These are phyloP conservation scores for Drosophila pegasa DNA, from an alignment of 2,888 invertebrate species.

Conservation along the genomic window DNA sequence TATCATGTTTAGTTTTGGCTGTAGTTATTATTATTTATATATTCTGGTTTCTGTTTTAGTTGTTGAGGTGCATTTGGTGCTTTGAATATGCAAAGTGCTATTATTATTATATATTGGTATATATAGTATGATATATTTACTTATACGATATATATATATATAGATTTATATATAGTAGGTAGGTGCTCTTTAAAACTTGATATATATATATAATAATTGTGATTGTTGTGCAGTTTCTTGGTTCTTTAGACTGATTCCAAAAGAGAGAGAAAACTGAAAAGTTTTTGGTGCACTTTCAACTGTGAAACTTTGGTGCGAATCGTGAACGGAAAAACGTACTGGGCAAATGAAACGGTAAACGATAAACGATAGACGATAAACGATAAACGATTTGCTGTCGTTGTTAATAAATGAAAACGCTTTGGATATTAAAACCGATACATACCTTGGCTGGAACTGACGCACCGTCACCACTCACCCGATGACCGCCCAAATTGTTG, in stretches of 20 bases:
- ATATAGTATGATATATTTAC: conserved; percentile 41
- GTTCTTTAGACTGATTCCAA: conserved; percentile 26
- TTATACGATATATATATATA: conserved; percentile 29
- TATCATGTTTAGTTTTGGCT: conserved; percentile 15
- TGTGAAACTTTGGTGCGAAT: conserved; percentile 27
- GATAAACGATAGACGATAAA: conserved; percentile 1
- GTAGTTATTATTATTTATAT: conserved; percentile 15
- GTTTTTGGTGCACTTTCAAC: conserved; percentile 66
- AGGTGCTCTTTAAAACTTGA: conserved; percentile 55
- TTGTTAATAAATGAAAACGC: conserved; percentile 54
- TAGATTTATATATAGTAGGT: conserved; percentile 26
- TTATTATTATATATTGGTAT: conserved; percentile 25
- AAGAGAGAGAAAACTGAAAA: conserved; percentile 23
- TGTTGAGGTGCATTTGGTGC: conserved; percentile 64
- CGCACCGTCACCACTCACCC: conserved; percentile 93
- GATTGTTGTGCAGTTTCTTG: conserved; percentile 56
- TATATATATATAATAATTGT: conserved; percentile 56
- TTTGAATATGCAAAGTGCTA: conserved; percentile 69
- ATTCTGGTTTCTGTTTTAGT: not conserved
- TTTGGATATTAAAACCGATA: conserved; percentile 86
- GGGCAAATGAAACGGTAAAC: conserved; percentile 13
- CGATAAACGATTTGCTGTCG: conserved; percentile 8
- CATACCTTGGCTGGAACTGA: conserved; percentile 93
- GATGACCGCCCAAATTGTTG: conserved; percentile 91
- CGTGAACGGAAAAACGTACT: conserved; percentile 8